phyloP scores from a whole-genome alignment of 1,140 invertebrate species.

The Micrasema minimum region DNA sequence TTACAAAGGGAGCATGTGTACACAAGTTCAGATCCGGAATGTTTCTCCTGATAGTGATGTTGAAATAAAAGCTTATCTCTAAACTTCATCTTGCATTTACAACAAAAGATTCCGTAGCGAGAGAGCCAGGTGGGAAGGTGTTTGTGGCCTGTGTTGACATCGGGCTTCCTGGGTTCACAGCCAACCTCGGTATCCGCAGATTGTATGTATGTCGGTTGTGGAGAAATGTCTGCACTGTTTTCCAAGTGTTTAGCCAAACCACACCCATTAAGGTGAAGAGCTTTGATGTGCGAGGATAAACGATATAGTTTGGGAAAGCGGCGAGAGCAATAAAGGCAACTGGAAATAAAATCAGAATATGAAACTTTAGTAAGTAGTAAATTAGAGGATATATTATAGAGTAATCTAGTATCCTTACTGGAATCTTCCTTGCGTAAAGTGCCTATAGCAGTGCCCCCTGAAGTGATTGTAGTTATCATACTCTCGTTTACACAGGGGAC shows the following conservation, averaged over 20 bases:
- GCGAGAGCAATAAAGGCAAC: conserved; percentile 23
- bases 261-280: conserved; percentile 9
- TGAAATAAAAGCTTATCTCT: conserved; percentile 12
- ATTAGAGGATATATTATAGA: conserved; percentile 1
- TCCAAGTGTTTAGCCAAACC: background rate
- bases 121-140: conserved; percentile 15
- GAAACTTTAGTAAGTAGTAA: no score
- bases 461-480: conserved; percentile 12
- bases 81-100: conserved; percentile 28
- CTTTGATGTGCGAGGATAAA: conserved; percentile 10
- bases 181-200: background rate
- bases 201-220: background rate
- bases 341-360: conserved; percentile 1
- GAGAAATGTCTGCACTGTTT: background rate
- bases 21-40: background rate
- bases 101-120: conserved; percentile 25
- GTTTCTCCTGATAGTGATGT: conserved; percentile 8
- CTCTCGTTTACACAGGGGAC: conserved; percentile 25
- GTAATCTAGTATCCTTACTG: conserved; percentile 23
- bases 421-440: conserved; percentile 31
- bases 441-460: conserved; percentile 34
- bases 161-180: background rate
- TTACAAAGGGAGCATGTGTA: conserved; percentile 26
- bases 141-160: background rate
- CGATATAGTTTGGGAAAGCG: conserved; percentile 20